Conservation (phyloP, 2,113 vertebrate species). For the Dipodomys stephensi region DNA sequence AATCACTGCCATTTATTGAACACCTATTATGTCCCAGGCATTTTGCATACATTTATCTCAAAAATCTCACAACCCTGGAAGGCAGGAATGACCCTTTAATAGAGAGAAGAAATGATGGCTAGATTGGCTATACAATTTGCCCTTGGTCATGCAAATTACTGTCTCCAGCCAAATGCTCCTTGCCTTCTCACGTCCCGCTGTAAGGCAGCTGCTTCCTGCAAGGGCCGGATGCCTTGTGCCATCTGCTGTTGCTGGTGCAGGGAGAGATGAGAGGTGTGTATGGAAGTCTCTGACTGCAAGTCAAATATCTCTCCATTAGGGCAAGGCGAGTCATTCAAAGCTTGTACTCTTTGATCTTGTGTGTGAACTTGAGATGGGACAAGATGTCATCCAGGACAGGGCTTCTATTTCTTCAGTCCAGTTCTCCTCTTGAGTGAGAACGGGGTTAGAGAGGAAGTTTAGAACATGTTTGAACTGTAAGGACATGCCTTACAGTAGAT, state of each 20-base stretch:
- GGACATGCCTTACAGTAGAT: not conserved
- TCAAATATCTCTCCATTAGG: not conserved
- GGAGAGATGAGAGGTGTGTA: not conserved
- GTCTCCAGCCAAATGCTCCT: not conserved
- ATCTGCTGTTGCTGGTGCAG: not conserved
- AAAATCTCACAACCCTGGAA: slow-evolving; percentile 52
- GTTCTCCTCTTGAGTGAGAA: not conserved
- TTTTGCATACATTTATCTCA: slow-evolving; percentile 62
- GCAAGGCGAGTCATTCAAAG: not conserved
- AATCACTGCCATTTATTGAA: slow-evolving; percentile 75
- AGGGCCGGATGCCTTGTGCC: not conserved
- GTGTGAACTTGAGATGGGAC: not conserved
- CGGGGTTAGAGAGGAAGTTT: not conserved
- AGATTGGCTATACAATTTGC: slow-evolving; percentile 47
- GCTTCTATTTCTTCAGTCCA: not conserved
- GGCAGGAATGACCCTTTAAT: slow-evolving; percentile 35
- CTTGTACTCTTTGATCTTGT: not conserved
- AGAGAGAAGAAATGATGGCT: slow-evolving; percentile 40
- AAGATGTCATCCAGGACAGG: not conserved
- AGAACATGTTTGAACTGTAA: not conserved
- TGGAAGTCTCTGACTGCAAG: not conserved
- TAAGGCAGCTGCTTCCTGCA: slow-evolving; percentile 8
- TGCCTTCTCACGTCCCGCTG: not conserved
- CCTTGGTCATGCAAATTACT: slow-evolving; percentile 47
- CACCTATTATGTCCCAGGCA: slow-evolving; percentile 72